These are phyloP conservation scores for Trachelus tabidus DNA, from an alignment of 2,888 invertebrate species.

Conservation along the genomic window DNA sequence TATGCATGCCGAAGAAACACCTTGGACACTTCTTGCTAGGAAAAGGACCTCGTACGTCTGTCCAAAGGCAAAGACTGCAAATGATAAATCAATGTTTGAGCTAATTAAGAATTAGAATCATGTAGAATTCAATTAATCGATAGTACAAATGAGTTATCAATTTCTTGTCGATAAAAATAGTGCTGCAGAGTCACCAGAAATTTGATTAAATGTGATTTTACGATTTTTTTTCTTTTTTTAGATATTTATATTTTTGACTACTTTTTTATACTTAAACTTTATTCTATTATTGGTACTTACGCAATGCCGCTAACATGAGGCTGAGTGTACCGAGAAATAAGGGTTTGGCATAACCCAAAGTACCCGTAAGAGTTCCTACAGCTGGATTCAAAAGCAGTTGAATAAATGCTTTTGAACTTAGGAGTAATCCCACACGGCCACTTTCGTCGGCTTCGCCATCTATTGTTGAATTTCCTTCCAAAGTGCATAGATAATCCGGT, in stretches of 20 bases:
- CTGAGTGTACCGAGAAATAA: slow-evolving; percentile 77
- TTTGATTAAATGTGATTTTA: too few species aligned
- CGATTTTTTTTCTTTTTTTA: not conserved
- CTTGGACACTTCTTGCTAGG: slow-evolving; percentile 81
- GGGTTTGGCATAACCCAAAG: slow-evolving; percentile 76
- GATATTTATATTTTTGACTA: not conserved
- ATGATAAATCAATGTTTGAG: not conserved
- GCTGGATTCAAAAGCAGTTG: slow-evolving; percentile 83
- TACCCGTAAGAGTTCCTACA: slow-evolving; percentile 76
- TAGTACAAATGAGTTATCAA: not conserved
- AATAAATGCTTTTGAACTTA: slow-evolving; percentile 84
- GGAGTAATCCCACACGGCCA: slow-evolving; percentile 75
- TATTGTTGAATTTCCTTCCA: slow-evolving; percentile 63
- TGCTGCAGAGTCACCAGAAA: too few species aligned
- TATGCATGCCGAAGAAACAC: slow-evolving; percentile 83
- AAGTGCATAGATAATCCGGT: slow-evolving; percentile 78
- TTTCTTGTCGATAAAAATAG: not conserved
- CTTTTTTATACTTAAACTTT: not conserved
- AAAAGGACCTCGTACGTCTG: slow-evolving; percentile 77
- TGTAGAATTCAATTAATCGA: not conserved
- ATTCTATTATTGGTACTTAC: slow-evolving; percentile 67
- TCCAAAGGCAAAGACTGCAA: slow-evolving; percentile 81
- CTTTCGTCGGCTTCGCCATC: slow-evolving; percentile 70
- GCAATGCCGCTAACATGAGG: slow-evolving; percentile 74
- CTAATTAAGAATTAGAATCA: not conserved